Evolutionary conservation across 2,113 vertebrate genomes (phyloP).

Genomic region (Dromiciops gliroides): DNA sequence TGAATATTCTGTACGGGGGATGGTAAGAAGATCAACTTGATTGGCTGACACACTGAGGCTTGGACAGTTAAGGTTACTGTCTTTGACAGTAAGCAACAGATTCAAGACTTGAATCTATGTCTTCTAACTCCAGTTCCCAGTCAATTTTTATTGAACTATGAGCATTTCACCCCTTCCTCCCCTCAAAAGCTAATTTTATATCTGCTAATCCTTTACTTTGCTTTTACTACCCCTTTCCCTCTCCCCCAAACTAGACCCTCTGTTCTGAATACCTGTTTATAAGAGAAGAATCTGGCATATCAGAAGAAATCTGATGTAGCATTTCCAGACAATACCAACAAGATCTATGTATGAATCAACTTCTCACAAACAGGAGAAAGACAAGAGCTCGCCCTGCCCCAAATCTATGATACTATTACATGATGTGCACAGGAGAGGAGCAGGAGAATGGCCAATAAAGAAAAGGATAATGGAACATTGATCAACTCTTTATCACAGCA

Average conservation of each 20-base stretch:
- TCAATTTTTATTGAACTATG: neutral
- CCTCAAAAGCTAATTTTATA: neutral
- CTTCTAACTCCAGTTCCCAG: neutral
- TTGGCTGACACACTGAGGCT: neutral
- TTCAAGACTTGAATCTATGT: neutral
- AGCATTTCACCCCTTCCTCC: neutral
- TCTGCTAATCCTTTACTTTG: neutral
- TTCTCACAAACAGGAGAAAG: neutral
- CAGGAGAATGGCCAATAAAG: constrained; percentile 75
- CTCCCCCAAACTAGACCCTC: neutral
- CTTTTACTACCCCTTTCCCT: neutral
- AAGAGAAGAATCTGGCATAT: neutral
- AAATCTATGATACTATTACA: constrained; percentile 49
- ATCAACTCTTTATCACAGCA: constrained; percentile 84
- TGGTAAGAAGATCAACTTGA: neutral
- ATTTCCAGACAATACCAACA: neutral
- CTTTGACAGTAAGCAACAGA: neutral
- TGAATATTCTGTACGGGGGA: neutral
- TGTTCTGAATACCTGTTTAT: neutral
- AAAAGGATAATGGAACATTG: constrained; percentile 84
- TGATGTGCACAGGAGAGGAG: constrained; percentile 40
- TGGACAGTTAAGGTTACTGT: too few species aligned
- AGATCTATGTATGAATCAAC: neutral
- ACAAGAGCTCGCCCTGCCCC: neutral
- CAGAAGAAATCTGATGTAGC: neutral